Percentiles rank a stretch among this genome's conserved stretches.
Conservation (phyloP, 2,113 vertebrate species). For the Girardinichthys multiradiatus region DNA sequence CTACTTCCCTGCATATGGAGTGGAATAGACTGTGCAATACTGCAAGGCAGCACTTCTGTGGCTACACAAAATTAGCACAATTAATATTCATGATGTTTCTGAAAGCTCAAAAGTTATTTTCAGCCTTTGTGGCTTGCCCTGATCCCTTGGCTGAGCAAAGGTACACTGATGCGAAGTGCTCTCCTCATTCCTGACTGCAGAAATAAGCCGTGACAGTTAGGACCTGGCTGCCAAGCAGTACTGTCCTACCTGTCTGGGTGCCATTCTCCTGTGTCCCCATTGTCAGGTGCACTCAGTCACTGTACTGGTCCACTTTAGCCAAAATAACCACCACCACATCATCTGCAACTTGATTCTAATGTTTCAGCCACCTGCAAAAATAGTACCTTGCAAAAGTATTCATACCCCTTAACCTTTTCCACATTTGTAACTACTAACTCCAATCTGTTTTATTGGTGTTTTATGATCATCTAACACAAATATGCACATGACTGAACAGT, state of each 20-base stretch:
- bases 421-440: neutral
- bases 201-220: slow-evolving; percentile 73
- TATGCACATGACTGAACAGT: too few species aligned
- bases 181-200: slow-evolving; percentile 57
- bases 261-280: slow-evolving; percentile 61
- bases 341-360: slow-evolving; percentile 1
- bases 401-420: too few species aligned
- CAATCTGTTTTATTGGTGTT: neutral
- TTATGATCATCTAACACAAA: too few species aligned
- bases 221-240: slow-evolving; percentile 72
- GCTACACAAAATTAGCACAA: slow-evolving; percentile 2
- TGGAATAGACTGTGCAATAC: neutral
- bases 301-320: slow-evolving; percentile 63
- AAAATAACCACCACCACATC: slow-evolving; percentile 13
- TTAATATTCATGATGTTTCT: slow-evolving; percentile 2
- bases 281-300: slow-evolving; percentile 78
- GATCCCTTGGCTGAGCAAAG: slow-evolving; percentile 61
- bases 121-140: neutral
- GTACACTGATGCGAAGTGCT: slow-evolving; percentile 56
- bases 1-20: neutral
- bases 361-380: neutral
- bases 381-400: neutral
- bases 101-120: slow-evolving; percentile 2
- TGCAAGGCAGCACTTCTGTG: neutral
- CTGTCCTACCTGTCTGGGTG: slow-evolving; percentile 58